phyloP scores from a whole-genome alignment of 1,140 invertebrate genomes.

The Pantala flavescens region DNA sequence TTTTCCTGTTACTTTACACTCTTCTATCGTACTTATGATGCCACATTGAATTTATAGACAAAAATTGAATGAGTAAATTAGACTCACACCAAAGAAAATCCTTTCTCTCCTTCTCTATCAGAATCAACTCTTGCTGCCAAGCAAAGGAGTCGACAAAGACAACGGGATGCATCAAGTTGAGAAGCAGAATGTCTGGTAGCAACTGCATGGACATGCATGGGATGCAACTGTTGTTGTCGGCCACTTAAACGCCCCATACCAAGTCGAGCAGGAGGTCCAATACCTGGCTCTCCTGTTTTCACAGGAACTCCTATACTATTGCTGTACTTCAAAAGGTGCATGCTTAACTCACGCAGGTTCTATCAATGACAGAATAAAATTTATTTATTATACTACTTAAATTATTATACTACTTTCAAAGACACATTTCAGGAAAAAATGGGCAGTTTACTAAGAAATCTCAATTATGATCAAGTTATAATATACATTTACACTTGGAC shows the following conservation, averaged over 20 bases:
- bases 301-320: conserved; percentile 31
- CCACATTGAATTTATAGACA: no score
- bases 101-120: conserved; percentile 53
- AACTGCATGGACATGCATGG: conserved; percentile 66
- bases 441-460: no score
- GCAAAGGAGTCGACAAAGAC: conserved; percentile 61
- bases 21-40: no score
- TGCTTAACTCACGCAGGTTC: conserved; percentile 69
- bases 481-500: no score
- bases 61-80: background rate
- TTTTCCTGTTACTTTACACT: no score
- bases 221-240: conserved; percentile 23
- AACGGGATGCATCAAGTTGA: conserved; percentile 63
- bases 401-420: background rate
- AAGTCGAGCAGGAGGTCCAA: background rate
- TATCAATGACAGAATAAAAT: conserved; percentile 30
- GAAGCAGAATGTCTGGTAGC: conserved; percentile 66
- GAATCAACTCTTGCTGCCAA: conserved; percentile 53
- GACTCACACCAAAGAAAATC: conserved; percentile 64
- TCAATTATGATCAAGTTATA: no score
- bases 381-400: background rate
- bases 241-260: background rate
- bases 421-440: no score
- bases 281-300: conserved; percentile 25
- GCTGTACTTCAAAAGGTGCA: conserved; percentile 63